These are phyloP conservation scores for Streblospio benedicti DNA, from an alignment of 1,140 invertebrate genomes.

Conservation along the genomic window DNA sequence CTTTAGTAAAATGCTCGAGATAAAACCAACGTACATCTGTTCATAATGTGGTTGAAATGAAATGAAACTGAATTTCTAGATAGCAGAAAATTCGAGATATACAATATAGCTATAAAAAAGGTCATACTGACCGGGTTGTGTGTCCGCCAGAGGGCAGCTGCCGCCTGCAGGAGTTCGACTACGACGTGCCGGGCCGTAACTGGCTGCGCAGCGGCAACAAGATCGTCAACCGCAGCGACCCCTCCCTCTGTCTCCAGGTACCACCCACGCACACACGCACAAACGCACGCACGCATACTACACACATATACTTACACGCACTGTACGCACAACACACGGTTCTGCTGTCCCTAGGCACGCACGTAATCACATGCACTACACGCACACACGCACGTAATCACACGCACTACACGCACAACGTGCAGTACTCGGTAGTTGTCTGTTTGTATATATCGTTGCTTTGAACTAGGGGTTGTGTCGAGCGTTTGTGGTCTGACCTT, in stretches of 20 bases:
- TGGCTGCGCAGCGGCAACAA: conserved; percentile 8
- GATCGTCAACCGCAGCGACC: conserved; percentile 4
- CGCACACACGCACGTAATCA: no score
- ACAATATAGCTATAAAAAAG: neutral
- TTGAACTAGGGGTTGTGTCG: no score
- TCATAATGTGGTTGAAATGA: neutral
- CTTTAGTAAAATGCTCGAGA: neutral
- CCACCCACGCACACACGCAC: no score
- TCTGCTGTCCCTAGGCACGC: no score
- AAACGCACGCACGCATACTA: no score
- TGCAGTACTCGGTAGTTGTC: no score
- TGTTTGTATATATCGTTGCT: no score
- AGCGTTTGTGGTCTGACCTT: no score
- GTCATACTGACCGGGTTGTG: neutral
- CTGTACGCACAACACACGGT: no score
- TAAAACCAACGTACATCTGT: neutral
- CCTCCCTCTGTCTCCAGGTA: neutral
- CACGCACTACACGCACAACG: no score
- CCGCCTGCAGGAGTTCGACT: conserved; percentile 5
- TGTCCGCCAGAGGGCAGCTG: conserved; percentile 7
- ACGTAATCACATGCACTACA: no score
- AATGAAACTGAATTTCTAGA: neutral
- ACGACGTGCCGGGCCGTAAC: neutral
- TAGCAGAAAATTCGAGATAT: neutral
- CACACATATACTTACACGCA: no score